Conservation (phyloP, 2,888 invertebrate genomes). For the Homarus gammarus region DNA sequence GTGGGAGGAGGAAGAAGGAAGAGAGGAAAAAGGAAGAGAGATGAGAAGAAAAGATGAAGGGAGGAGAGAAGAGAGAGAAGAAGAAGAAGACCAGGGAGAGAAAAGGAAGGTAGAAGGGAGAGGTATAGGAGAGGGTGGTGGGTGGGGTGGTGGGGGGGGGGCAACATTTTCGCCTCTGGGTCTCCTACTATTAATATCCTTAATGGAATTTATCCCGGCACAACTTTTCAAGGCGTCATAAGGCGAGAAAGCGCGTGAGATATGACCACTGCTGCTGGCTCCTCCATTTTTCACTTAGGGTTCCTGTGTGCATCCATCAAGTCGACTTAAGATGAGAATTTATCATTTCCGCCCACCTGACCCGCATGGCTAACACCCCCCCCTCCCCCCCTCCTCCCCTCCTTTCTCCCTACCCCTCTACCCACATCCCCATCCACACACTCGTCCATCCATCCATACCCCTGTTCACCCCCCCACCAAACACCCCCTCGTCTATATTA, state of each 20-base stretch:
- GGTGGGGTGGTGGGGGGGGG: constrained; percentile 2
- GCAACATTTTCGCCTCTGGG: constrained; percentile 11
- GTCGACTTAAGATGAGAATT: constrained; percentile 28
- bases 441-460: no score
- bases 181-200: constrained; percentile 65
- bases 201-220: constrained; percentile 60
- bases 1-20: background rate
- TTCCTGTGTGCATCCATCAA: constrained; percentile 46
- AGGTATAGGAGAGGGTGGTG: background rate
- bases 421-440: no score
- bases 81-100: background rate
- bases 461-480: background rate
- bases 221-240: constrained; percentile 57
- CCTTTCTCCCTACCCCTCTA: background rate
- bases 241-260: constrained; percentile 62
- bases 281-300: constrained; percentile 40
- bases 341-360: constrained; percentile 43
- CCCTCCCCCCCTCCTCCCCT: background rate
- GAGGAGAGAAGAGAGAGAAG: background rate
- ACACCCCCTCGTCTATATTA: no score
- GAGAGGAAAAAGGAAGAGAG: background rate
- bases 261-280: constrained; percentile 35
- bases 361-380: constrained; percentile 11
- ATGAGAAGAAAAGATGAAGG: background rate
- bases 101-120: background rate